These are phyloP conservation scores for Drosophila atripex DNA, from an alignment of 2,888 invertebrate genomes.

Conservation along the genomic window DNA sequence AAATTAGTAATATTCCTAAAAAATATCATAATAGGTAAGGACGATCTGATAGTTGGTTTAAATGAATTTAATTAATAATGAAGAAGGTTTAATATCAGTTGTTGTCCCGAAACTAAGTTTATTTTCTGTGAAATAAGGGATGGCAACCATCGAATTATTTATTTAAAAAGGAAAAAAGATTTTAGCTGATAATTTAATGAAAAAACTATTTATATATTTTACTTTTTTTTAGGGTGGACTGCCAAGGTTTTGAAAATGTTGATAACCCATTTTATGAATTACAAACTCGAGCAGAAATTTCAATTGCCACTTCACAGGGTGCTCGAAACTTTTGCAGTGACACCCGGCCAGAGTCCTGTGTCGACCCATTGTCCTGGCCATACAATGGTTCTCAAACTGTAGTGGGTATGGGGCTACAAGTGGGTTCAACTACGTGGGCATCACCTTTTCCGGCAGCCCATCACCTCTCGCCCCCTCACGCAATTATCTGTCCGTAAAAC, in stretches of 20 bases:
- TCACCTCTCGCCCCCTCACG: conserved; percentile 9
- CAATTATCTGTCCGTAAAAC: conserved; percentile 62
- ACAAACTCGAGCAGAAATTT: conserved; percentile 2
- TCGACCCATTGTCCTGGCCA: conserved; percentile 34
- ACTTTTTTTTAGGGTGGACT: background rate
- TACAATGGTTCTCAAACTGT: conserved; percentile 59
- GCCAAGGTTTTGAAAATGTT: background rate
- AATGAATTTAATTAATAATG: background rate
- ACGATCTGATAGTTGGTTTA: background rate
- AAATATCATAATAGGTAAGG: background rate
- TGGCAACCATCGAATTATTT: background rate
- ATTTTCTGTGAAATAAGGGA: background rate
- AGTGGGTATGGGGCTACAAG: conserved; percentile 54
- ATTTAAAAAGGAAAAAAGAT: background rate
- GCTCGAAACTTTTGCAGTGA: conserved; percentile 34
- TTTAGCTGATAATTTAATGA: too few species aligned
- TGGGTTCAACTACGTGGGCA: conserved; percentile 56
- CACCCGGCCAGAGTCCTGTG: conserved; percentile 14
- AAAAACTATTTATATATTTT: background rate
- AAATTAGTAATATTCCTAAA: background rate
- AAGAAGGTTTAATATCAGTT: background rate
- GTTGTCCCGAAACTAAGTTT: too few species aligned
- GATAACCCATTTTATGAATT: background rate
- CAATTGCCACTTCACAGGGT: conserved; percentile 18
- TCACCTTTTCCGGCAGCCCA: conserved; percentile 16